These are phyloP conservation scores for Hydriomena furcata DNA, from an alignment of 2,888 invertebrate genomes.

Conservation along the genomic window DNA sequence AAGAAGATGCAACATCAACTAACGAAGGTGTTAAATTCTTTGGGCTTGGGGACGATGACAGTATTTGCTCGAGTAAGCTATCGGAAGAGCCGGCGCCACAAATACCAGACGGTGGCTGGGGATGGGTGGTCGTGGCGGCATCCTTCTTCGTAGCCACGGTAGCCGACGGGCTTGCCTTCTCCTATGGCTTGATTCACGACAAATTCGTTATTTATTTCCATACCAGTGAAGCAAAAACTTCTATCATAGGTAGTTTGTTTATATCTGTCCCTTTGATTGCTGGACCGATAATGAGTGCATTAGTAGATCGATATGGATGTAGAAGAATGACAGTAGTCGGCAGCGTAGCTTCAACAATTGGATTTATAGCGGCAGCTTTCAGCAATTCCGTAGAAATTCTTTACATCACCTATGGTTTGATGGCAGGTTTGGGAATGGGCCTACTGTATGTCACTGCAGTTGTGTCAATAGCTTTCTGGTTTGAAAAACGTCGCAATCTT, in stretches of 20 bases:
- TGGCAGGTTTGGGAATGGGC: constrained; percentile 93
- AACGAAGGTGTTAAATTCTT: constrained; percentile 80
- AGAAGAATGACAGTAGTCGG: constrained; percentile 89
- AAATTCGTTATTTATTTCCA: constrained; percentile 90
- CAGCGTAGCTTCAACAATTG: constrained; percentile 87
- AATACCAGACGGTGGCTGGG: constrained; percentile 94
- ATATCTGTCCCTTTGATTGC: constrained; percentile 94
- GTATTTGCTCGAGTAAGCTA: constrained; percentile 71
- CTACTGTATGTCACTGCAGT: constrained; percentile 94
- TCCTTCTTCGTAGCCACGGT: constrained; percentile 94
- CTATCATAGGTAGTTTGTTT: constrained; percentile 94
- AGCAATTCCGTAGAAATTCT: constrained; percentile 89
- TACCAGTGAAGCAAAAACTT: constrained; percentile 91
- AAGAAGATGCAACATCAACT: constrained; percentile 73
- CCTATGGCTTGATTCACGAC: constrained; percentile 94
- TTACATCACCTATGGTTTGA: constrained; percentile 92
- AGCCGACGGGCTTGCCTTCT: constrained; percentile 96
- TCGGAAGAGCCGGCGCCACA: constrained; percentile 75
- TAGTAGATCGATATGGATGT: constrained; percentile 94
- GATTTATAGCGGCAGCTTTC: constrained; percentile 89
- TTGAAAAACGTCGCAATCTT: constrained; percentile 92
- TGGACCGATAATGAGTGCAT: constrained; percentile 92
- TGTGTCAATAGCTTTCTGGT: constrained; percentile 96
- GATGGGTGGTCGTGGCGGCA: constrained; percentile 94
- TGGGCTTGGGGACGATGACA: constrained; percentile 78